Conservation (phyloP, 2,113 vertebrate genomes). For the Solenodon paradoxus region DNA sequence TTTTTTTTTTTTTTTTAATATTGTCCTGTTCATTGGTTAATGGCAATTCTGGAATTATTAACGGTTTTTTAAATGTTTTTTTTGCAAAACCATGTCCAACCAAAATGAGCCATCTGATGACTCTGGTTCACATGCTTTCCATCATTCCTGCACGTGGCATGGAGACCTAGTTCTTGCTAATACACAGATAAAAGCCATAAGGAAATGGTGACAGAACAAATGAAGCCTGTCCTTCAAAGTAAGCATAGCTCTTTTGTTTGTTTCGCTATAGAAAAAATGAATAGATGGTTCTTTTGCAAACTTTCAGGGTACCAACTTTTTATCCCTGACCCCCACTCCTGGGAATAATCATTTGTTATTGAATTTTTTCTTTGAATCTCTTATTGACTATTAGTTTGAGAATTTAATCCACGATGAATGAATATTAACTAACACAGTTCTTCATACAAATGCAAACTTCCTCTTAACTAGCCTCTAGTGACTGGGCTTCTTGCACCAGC, state of each 20-base stretch:
- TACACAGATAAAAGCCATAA: slow-evolving; percentile 82
- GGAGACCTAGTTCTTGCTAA: slow-evolving; percentile 76
- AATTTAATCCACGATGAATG: slow-evolving; percentile 82
- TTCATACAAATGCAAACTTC: slow-evolving; percentile 87
- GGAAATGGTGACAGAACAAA: slow-evolving; percentile 78
- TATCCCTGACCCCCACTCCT: slow-evolving; percentile 73
- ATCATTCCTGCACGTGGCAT: slow-evolving; percentile 43
- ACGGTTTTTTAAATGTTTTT: slow-evolving; percentile 26
- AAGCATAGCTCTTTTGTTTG: slow-evolving; percentile 84
- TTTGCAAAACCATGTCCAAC: slow-evolving; percentile 8
- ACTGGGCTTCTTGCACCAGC: slow-evolving; percentile 81
- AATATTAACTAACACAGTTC: slow-evolving; percentile 84
- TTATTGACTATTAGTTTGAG: slow-evolving; percentile 81
- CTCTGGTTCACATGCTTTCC: slow-evolving; percentile 22
- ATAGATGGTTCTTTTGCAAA: slow-evolving; percentile 83
- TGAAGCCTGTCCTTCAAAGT: slow-evolving; percentile 79
- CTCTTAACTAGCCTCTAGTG: slow-evolving; percentile 85
- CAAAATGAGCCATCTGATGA: slow-evolving; percentile 62
- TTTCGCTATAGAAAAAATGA: slow-evolving; percentile 84
- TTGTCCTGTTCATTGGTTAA: background rate
- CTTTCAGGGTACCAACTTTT: slow-evolving; percentile 81
- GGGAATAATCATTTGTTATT: slow-evolving; percentile 83
- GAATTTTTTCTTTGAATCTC: slow-evolving; percentile 78
- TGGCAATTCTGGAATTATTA: slow-evolving; percentile 27
- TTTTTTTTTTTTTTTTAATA: too few species aligned